Base-by-base conservation (phyloP, 1,140 invertebrate species). In the Probaryconus sp. region DNA sequence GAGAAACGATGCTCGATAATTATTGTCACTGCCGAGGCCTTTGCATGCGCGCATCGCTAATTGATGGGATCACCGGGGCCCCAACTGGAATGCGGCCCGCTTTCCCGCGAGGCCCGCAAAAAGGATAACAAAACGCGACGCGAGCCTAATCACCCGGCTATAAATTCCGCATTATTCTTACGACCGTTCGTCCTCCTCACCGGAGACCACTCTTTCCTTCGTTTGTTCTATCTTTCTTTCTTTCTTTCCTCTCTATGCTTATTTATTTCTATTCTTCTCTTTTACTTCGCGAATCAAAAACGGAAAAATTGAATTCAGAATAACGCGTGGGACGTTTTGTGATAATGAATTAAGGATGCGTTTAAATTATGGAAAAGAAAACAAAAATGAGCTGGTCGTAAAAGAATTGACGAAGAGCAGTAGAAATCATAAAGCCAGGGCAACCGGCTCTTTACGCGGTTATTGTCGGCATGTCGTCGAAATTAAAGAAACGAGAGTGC, bases 401-500 rank as follows among this genome's bases (percentile, higher is more conserved):
- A n/a, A n/a, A n/a, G n/a, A n/a, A n/a, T n/a, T n/a, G n/a, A n/a
- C n/a, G n/a, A n/a, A n/a, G n/a, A n/a, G n/a, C n/a, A 13, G 16
- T 35, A 7, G 18, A 33, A 56, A 45, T n/a, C n/a, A 61, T 33
- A 35, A 47, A 55, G 17, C 47, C 45, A 5, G 1, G 26, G 21
- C 18, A 38, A 16, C 11, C 13, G 2, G 35, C 42, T 18, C 26
- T 10, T 43, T 53, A 26, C 30, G 40, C 53, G 33, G 21, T 14
- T 47, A 63, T 42, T 63, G 77, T 68, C 67, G 68, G 72, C 61
- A 60, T 35, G 20, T 48, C 56, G 76, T 70, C 65, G 50, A 79
- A 76, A 81, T 81, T 80, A 80, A 76, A 83, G 80, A 83, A 82
- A 77, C 56, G 60, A 77, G 77, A 74, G 65, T 76, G 47, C 51